Base-by-base conservation (phyloP, 2,888 invertebrate genomes). In the Morpho achilles region DNA sequence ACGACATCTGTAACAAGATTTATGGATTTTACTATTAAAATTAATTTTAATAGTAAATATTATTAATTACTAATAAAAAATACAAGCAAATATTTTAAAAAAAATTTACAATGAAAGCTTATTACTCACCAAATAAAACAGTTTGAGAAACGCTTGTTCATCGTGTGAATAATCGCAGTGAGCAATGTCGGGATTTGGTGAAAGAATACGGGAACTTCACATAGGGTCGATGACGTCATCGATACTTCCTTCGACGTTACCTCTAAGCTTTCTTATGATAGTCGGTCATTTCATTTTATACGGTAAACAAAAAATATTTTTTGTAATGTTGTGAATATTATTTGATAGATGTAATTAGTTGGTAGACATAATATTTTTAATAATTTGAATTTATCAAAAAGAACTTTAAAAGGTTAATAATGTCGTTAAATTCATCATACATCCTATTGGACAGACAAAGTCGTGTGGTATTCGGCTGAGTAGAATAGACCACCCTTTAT, bases 101-200 rank as follows among this genome's bases (percentile, higher is more conserved):
- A 5, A 32, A 5, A 32, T 32, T 3, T 2, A 32, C 32, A 32
- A 32, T 32, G 3, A 32, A 32, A 5, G 1, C 5, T 3, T 32
- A 32, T 32, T 32, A 32, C 32, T 32, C 5, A 32, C 32, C 32
- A 32, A 9, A 40, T 5, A 7, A 3, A 52, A 72, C 70, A 78
- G 64, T 78, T 88, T 87, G 83, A 75, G 78, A 42, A 71, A 47
- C 77, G 42, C 65, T 68, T 69, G 58, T 62, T 66, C 72, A 76
- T 78, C 82, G 85, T 87, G 87, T 87, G 87, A 87, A 87, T 86
- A 82, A 86, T 86, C 80, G 82, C 78, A 81, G 67, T 70, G 67
- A 79, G 79, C 76, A 70, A 75, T 77, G 79, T 79, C 73, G 68
- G 80, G 84, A 84, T 84, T 84, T 83, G 82, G 82, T 85, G 80